These are phyloP conservation scores for Montipora foliosa DNA, from an alignment of 64 coral and sea anemone species.

Conservation along the genomic window DNA sequence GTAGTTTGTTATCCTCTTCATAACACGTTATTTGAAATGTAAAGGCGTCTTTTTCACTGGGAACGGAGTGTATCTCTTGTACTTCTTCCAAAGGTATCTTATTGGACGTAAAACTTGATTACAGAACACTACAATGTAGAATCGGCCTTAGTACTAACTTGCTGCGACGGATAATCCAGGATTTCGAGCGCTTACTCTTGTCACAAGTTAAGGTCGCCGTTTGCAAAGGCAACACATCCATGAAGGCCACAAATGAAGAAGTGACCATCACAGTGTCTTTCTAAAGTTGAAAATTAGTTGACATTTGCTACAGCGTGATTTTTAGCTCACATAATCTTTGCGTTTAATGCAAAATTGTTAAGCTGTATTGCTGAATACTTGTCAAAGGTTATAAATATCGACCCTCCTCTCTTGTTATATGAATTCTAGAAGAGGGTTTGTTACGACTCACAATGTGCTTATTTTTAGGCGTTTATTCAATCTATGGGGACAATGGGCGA, in stretches of 20 bases:
- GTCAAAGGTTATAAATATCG: no score
- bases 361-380: not conserved
- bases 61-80: not conserved
- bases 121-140: not conserved
- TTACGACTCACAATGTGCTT: not conserved
- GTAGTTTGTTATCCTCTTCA: slow-evolving; percentile 9
- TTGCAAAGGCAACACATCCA: not conserved
- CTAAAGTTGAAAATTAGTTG: no score
- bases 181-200: not conserved
- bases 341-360: not conserved
- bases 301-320: no score
- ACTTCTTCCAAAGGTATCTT: not conserved
- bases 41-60: not conserved
- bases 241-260: not conserved
- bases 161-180: not conserved
- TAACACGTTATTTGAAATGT: slow-evolving; percentile 1
- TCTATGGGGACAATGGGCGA: slow-evolving; percentile 99
- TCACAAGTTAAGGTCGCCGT: not conserved
- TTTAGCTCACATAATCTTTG: no score
- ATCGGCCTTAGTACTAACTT: not conserved
- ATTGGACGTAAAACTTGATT: not conserved
- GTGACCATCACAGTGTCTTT: not conserved
- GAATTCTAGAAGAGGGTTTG: not conserved
- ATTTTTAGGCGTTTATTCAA: slow-evolving; percentile 88
- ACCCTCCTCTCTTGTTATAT: no score